Percentiles rank a stretch among this genome's conserved stretches.
Conservation (phyloP, 2,113 vertebrate genomes). For the Tragelaphus scriptus region DNA sequence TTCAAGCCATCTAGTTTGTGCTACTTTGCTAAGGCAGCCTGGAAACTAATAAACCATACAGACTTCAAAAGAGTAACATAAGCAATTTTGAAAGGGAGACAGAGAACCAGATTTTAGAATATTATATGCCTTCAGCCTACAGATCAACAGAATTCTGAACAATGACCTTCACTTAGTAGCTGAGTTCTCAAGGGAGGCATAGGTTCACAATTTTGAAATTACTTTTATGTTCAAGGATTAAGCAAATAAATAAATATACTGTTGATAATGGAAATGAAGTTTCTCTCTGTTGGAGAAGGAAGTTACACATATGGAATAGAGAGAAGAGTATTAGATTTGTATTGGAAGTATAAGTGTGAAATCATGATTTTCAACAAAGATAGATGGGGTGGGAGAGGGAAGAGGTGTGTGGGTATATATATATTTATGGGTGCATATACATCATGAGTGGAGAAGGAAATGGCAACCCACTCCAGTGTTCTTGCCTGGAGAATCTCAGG, state of each 20-base stretch:
- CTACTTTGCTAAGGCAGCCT: neutral
- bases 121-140: neutral
- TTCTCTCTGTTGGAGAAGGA: neutral
- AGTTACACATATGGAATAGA: neutral
- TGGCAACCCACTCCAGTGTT: no score
- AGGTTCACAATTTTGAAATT: neutral
- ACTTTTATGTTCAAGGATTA: neutral
- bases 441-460: no score
- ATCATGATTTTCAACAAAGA: neutral
- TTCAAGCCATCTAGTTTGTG: neutral
- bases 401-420: neutral
- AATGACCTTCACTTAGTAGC: neutral
- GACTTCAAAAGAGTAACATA: neutral
- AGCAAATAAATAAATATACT: neutral
- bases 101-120: neutral
- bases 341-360: neutral
- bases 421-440: neutral
- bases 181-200: neutral
- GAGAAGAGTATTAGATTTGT: neutral
- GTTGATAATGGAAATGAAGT: neutral
- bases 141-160: neutral
- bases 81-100: neutral
- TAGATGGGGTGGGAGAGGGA: neutral
- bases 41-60: neutral
- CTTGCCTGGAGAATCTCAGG: no score